phyloP scores from a whole-genome alignment of 2,113 vertebrate species.

The Psammodynastes pulverulentus region DNA sequence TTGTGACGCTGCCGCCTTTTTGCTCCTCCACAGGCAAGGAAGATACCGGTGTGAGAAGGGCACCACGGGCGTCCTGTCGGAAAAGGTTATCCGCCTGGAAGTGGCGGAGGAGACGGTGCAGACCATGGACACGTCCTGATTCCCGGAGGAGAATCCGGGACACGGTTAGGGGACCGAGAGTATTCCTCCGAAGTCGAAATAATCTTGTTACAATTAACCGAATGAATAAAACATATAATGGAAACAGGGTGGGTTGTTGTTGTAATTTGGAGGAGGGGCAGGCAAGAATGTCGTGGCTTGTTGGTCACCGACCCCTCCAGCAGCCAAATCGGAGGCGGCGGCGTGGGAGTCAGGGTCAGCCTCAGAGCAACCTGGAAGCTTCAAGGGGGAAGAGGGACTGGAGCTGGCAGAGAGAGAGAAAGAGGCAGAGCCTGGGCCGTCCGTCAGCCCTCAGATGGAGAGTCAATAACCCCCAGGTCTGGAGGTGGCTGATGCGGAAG shows the following conservation, averaged over 20 bases:
- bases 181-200: neutral
- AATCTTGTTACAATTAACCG: neutral
- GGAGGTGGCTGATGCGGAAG: too few species aligned
- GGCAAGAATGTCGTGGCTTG: too few species aligned
- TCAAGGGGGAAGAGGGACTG: too few species aligned
- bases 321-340: too few species aligned
- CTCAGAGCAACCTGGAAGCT: too few species aligned
- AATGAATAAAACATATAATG: neutral
- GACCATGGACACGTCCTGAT: conserved; percentile 81
- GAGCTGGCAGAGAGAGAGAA: too few species aligned
- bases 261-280: too few species aligned
- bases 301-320: too few species aligned
- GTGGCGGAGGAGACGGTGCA: conserved; percentile 76
- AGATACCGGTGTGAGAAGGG: conserved; percentile 77
- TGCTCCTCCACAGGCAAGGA: conserved; percentile 60
- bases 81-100: conserved; percentile 68
- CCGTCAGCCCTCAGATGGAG: too few species aligned
- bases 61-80: conserved; percentile 73
- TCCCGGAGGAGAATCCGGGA: rapidly evolving
- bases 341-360: too few species aligned
- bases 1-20: neutral
- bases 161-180: rapidly evolving
- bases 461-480: too few species aligned
- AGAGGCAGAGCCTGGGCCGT: too few species aligned
- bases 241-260: neutral